Conservation (phyloP, 2,888 invertebrate genomes). For the Melanotus villosus region DNA sequence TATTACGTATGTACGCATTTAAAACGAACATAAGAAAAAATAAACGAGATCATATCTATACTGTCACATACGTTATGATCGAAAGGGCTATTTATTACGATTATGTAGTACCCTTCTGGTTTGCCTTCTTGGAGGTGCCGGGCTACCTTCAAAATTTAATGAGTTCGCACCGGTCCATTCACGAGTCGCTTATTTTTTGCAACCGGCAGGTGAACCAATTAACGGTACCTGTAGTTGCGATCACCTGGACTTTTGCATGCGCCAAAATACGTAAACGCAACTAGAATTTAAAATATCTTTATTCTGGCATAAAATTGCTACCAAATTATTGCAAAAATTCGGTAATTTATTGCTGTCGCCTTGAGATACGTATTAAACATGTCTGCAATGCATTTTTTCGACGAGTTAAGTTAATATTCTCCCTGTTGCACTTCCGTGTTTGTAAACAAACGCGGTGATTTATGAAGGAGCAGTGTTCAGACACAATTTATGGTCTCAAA, state of each 20-base stretch:
- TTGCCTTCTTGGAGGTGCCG: constrained; percentile 10
- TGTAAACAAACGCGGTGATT: neutral
- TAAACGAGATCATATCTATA: neutral
- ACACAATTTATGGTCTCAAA: too few species aligned
- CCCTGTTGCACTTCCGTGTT: constrained; percentile 6
- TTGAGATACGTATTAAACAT: neutral
- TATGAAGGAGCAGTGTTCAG: too few species aligned
- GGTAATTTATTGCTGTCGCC: constrained; percentile 1
- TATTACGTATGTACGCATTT: too few species aligned
- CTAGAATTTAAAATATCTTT: constrained; percentile 29
- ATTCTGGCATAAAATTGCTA: constrained; percentile 3
- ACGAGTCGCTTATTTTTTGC: constrained; percentile 17
- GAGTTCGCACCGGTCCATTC: constrained; percentile 20
- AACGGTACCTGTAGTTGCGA: constrained; percentile 63
- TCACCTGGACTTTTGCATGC: constrained; percentile 59
- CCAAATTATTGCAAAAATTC: constrained; percentile 9
- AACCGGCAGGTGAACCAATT: constrained; percentile 61
- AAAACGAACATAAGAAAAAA: neutral
- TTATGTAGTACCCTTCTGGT: constrained; percentile 10
- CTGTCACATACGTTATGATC: neutral
- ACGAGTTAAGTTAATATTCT: neutral
- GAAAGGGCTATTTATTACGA: neutral
- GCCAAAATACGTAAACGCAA: constrained; percentile 31
- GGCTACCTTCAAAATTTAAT: constrained; percentile 20
- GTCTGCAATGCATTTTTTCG: neutral